Conservation (phyloP, 1,140 invertebrate species). For the Micrasema longulum region DNA sequence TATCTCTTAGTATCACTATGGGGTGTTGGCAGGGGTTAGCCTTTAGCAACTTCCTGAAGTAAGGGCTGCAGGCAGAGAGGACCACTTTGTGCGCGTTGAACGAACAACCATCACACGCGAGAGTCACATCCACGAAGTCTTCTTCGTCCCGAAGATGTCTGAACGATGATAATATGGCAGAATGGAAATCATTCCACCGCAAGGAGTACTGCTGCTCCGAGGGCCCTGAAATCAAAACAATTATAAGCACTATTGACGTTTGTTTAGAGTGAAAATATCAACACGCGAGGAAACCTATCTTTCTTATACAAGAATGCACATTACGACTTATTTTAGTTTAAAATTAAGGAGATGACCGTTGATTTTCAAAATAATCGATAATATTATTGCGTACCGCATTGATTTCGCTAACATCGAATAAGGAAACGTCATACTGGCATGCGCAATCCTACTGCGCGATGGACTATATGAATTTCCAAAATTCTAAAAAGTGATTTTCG, state of each 20-base stretch:
- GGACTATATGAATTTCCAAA: too few relatives aligned
- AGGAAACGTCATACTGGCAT: too few relatives aligned
- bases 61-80: constrained; percentile 91
- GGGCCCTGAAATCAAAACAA: constrained; percentile 45
- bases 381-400: too few relatives aligned
- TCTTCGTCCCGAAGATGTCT: constrained; percentile 86
- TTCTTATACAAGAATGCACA: not conserved
- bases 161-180: constrained; percentile 89
- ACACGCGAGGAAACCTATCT: not conserved
- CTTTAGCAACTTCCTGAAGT: constrained; percentile 89
- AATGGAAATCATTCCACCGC: constrained; percentile 94
- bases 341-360: too few relatives aligned
- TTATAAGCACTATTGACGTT: too few relatives aligned
- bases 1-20: constrained; percentile 91
- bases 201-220: constrained; percentile 90
- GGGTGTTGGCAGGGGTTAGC: constrained; percentile 94
- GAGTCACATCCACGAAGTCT: constrained; percentile 91
- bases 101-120: constrained; percentile 89
- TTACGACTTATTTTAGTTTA: not conserved
- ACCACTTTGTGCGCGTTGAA: constrained; percentile 93
- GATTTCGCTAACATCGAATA: too few relatives aligned
- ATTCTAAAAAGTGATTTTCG: too few relatives aligned
- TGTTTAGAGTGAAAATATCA: too few relatives aligned
- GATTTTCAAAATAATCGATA: too few relatives aligned
- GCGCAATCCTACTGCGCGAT: too few relatives aligned